Evolutionary conservation across 2,113 vertebrate genomes (phyloP).

Genomic region (Nerophis lumbriciformis): DNA sequence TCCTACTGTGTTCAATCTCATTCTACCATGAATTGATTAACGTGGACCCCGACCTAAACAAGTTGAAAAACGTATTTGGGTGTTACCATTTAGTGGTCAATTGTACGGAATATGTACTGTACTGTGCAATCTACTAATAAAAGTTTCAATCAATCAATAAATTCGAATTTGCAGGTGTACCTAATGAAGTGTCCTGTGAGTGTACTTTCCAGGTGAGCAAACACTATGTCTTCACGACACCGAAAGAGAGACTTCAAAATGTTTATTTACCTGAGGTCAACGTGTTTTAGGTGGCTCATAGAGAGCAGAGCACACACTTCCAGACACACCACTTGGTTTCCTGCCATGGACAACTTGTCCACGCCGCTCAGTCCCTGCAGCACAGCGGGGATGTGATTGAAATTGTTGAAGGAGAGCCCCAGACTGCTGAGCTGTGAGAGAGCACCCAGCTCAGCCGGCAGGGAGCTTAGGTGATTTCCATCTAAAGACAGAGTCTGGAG

Average conservation of each 20-base stretch:
- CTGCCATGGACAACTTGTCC: constrained; percentile 87
- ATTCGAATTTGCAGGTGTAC: too few species aligned
- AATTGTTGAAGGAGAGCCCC: constrained; percentile 91
- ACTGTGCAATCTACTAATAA: too few species aligned
- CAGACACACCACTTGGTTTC: constrained; percentile 80
- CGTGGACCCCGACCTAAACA: too few species aligned
- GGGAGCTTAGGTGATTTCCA: constrained; percentile 82
- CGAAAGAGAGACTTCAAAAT: neutral
- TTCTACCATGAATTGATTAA: too few species aligned
- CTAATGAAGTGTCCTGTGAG: neutral
- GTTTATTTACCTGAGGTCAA: constrained; percentile 83
- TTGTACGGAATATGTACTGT: too few species aligned
- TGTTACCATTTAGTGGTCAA: too few species aligned
- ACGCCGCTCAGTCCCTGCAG: constrained; percentile 77
- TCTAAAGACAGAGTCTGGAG: constrained; percentile 90
- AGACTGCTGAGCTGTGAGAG: constrained; percentile 83
- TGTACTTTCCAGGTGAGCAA: neutral
- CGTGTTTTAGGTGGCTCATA: constrained; percentile 82
- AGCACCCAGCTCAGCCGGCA: constrained; percentile 85
- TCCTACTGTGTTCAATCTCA: too few species aligned
- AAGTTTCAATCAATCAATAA: too few species aligned
- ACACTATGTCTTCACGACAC: neutral
- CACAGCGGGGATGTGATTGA: constrained; percentile 79
- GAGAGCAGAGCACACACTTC: constrained; percentile 72
- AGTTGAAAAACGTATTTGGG: too few species aligned